Percentiles rank a stretch among this genome's conserved stretches.
Evolutionary conservation across 2,888 invertebrate species (phyloP).

Genomic region (Smittia sp.): DNA sequence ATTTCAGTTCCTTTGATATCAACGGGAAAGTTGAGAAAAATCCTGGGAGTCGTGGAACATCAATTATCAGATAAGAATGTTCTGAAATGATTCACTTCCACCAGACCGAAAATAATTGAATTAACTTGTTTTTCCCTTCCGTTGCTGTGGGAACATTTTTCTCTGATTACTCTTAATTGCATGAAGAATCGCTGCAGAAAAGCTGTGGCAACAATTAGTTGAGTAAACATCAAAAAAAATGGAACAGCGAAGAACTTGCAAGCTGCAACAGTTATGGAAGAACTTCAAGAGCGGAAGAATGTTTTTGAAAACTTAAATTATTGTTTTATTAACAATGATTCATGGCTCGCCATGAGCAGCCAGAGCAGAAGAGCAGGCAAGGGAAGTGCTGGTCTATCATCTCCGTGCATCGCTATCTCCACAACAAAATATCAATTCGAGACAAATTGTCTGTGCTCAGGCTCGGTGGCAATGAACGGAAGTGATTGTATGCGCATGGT

Average conservation of each 20-base stretch:
- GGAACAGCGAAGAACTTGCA: neutral
- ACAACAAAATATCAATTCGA: neutral
- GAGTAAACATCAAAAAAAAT: constrained; percentile 10
- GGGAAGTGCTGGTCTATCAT: neutral
- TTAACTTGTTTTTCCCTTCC: neutral
- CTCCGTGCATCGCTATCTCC: neutral
- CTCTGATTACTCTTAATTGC: constrained; percentile 13
- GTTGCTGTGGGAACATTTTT: neutral
- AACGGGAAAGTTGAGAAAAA: no score
- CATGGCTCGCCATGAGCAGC: neutral
- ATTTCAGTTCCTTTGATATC: no score
- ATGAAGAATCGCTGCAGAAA: neutral
- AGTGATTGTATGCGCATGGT: constrained; percentile 1
- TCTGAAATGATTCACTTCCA: no score
- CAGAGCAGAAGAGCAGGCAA: neutral
- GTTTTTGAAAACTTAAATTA: constrained; percentile 41
- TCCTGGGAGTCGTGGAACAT: no score
- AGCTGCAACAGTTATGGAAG: constrained; percentile 16
- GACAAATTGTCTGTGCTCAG: no score
- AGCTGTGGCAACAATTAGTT: constrained; percentile 15
- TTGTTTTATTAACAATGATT: constrained; percentile 36
- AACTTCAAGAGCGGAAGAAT: constrained; percentile 16
- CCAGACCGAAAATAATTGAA: constrained; percentile 19
- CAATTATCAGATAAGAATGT: no score
- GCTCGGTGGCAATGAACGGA: no score